These are phyloP conservation scores for Pammene aurita DNA, from an alignment of 2,888 invertebrate species.

Conservation along the genomic window DNA sequence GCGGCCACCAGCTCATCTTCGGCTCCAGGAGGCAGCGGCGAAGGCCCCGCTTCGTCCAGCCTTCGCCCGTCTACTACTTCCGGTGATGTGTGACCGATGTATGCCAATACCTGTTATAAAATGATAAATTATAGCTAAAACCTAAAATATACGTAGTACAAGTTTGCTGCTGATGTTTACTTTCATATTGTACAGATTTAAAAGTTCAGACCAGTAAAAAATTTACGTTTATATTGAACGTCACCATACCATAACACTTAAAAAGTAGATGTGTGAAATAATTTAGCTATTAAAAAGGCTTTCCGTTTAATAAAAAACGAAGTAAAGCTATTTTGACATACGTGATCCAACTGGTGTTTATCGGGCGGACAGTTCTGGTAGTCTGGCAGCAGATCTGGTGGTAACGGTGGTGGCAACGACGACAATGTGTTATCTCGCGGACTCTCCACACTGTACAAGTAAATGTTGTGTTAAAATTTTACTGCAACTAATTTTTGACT, in stretches of 20 bases:
- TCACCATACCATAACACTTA: no score
- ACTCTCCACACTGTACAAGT: conserved; percentile 59
- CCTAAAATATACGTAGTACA: background rate
- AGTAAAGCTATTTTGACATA: conserved; percentile 59
- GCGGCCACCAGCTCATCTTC: conserved; percentile 94
- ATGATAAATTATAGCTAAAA: background rate
- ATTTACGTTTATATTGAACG: no score
- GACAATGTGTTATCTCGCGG: conserved; percentile 79
- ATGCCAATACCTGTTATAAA: conserved; percentile 88
- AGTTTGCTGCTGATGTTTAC: no score
- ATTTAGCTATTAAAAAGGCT: no score
- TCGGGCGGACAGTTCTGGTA: conserved; percentile 92
- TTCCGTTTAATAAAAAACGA: background rate
- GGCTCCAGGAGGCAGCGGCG: conserved; percentile 88
- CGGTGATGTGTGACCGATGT: conserved; percentile 95
- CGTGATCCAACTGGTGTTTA: conserved; percentile 96
- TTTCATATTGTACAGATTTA: no score
- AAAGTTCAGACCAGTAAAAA: no score
- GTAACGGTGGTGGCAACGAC: conserved; percentile 84
- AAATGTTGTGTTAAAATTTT: no score
- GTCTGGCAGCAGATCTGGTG: conserved; percentile 90
- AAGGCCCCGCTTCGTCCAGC: conserved; percentile 90
- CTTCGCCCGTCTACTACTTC: conserved; percentile 90
- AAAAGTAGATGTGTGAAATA: no score
- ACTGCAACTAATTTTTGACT: no score